Percentiles rank a stretch among this genome's conserved stretches.
These are phyloP conservation scores for Anolis apletophallus DNA, from an alignment of 2,797 vertebrate species.

Conservation along the genomic window DNA sequence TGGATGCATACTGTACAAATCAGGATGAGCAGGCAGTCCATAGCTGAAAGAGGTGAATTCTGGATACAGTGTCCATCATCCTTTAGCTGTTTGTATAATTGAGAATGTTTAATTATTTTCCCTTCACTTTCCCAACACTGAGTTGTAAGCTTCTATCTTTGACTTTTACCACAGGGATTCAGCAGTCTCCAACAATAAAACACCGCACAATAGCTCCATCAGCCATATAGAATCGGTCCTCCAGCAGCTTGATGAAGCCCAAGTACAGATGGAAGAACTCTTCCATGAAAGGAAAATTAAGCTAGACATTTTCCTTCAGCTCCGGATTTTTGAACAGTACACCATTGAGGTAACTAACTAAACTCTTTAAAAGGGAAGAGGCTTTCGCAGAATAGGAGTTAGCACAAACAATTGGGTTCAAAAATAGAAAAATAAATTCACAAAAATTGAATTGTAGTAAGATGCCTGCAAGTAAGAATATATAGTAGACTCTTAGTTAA, in stretches of 20 bases:
- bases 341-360: conserved; percentile 81
- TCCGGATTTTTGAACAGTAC: conserved; percentile 96
- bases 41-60: accelerated
- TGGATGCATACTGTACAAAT: conserved; percentile 13
- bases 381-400: not conserved
- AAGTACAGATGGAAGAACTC: conserved; percentile 96
- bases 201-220: conserved; percentile 94
- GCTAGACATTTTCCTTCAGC: conserved; percentile 94
- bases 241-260: conserved; percentile 95
- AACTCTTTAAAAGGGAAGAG: not conserved
- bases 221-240: conserved; percentile 94
- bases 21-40: conserved; percentile 16
- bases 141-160: conserved; percentile 36
- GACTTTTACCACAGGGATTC: conserved; percentile 84
- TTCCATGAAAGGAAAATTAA: conserved; percentile 97
- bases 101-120: conserved; percentile 30
- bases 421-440: not conserved
- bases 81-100: not conserved
- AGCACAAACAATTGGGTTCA: not conserved
- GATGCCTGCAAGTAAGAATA: no score
- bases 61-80: conserved; percentile 37
- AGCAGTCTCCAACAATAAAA: conserved; percentile 86
- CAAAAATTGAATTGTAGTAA: no score
- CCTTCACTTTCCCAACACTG: conserved; percentile 38
- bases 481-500: no score